Conservation (phyloP, 2,888 invertebrate genomes). For the Cheilosia variabilis region DNA sequence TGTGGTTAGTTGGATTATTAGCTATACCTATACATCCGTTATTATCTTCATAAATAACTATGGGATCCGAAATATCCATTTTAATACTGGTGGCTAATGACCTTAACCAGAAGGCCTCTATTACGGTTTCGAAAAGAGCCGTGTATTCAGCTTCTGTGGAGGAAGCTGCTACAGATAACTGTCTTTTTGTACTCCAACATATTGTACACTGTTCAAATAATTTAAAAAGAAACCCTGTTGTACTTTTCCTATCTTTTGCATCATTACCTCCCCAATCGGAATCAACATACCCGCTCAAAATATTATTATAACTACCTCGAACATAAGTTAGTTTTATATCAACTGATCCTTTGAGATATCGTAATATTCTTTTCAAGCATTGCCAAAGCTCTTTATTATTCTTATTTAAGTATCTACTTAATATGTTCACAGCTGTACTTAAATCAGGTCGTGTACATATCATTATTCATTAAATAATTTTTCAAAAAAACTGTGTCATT, state of each 20-base stretch:
- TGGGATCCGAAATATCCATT: slow-evolving; percentile 9
- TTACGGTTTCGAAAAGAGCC: slow-evolving; percentile 41
- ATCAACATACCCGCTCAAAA: slow-evolving; percentile 41
- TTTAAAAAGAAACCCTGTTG: slow-evolving; percentile 40
- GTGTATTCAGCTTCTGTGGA: slow-evolving; percentile 20
- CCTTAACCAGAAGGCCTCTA: slow-evolving; percentile 40
- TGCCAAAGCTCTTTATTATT: slow-evolving; percentile 63
- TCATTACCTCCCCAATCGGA: slow-evolving; percentile 38
- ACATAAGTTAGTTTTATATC: slow-evolving; percentile 4
- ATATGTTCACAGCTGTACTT: slow-evolving; percentile 50
- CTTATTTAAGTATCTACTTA: slow-evolving; percentile 52
- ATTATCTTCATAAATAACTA: slow-evolving; percentile 51
- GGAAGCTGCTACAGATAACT: not conserved
- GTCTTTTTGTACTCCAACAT: slow-evolving; percentile 5
- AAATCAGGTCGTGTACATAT: slow-evolving; percentile 68
- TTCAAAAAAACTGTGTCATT: slow-evolving; percentile 69
- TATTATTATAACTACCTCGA: slow-evolving; percentile 2
- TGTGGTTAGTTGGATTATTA: slow-evolving; percentile 62
- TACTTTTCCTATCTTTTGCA: slow-evolving; percentile 31
- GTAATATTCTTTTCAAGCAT: slow-evolving; percentile 38
- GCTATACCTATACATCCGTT: slow-evolving; percentile 59
- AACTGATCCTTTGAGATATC: not conserved
- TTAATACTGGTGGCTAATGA: slow-evolving; percentile 32
- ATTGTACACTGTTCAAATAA: slow-evolving; percentile 30
- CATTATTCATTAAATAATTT: slow-evolving; percentile 73